Evolutionary conservation across 2,888 invertebrate species (phyloP).

Genomic region (Osmoderma eremita): DNA sequence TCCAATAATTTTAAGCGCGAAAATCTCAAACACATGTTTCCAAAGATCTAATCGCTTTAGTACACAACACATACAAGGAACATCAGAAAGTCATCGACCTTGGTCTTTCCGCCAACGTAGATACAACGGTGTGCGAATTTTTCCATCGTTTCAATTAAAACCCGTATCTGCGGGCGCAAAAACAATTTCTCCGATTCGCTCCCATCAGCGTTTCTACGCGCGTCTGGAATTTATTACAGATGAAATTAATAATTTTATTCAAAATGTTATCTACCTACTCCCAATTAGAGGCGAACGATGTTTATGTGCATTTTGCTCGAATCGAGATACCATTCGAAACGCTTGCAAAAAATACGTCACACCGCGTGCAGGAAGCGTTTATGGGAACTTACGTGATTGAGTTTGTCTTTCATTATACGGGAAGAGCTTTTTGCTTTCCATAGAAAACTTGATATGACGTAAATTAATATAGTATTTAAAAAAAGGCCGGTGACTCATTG

Average conservation of each 20-base stretch:
- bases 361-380: not conserved
- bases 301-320: not conserved
- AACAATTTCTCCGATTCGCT: constrained; percentile 26
- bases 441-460: too few species aligned
- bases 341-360: not conserved
- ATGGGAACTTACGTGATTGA: not conserved
- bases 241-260: constrained; percentile 35
- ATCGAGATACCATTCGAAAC: not conserved
- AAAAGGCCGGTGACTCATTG: too few species aligned
- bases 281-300: constrained; percentile 6
- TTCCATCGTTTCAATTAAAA: constrained; percentile 31
- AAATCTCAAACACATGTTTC: not conserved
- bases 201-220: constrained; percentile 1
- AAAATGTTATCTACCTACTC: constrained; percentile 25
- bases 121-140: constrained; percentile 15
- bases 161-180: constrained; percentile 30
- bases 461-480: too few species aligned
- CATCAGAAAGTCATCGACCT: constrained; percentile 29
- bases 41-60: not conserved
- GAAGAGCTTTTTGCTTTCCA: too few species aligned
- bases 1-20: too few species aligned
- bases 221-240: constrained; percentile 14
- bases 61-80: constrained; percentile 2
- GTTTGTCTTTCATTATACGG: not conserved
- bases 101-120: constrained; percentile 34